phyloP scores from a whole-genome alignment of 2,797 vertebrate species.

The Cyprinella venusta region DNA sequence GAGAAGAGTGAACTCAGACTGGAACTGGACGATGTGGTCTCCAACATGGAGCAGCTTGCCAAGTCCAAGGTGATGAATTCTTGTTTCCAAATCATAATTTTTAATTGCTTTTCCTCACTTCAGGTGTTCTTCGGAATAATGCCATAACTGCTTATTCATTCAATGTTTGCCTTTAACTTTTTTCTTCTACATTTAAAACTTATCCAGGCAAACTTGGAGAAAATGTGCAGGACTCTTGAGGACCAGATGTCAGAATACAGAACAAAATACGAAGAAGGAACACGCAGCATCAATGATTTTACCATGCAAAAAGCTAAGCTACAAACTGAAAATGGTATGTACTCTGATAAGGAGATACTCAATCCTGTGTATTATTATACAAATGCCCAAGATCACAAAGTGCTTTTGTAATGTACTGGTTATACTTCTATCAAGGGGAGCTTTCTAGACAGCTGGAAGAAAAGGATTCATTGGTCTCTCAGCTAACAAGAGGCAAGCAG shows the following conservation, averaged over 20 bases:
- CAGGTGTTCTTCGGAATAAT: background rate
- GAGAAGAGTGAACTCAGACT: conserved; percentile 66
- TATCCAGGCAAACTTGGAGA: conserved; percentile 74
- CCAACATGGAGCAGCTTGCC: conserved; percentile 80
- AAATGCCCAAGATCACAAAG: no score
- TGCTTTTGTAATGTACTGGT: background rate
- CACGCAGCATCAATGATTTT: conserved; percentile 82
- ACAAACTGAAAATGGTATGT: conserved; percentile 85
- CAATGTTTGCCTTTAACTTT: background rate
- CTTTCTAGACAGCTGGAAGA: conserved; percentile 83
- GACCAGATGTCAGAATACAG: conserved; percentile 85
- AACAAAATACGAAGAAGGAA: conserved; percentile 82
- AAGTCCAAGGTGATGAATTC: conserved; percentile 79
- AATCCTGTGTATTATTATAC: background rate
- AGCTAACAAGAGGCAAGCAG: conserved; percentile 85
- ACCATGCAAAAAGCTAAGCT: conserved; percentile 85
- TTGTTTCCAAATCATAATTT: background rate
- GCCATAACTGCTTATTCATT: background rate
- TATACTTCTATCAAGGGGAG: conserved; percentile 73
- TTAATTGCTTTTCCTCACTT: background rate
- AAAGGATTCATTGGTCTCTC: conserved; percentile 83
- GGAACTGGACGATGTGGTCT: conserved; percentile 83
- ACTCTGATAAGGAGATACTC: background rate
- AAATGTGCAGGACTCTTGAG: conserved; percentile 85
- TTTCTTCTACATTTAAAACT: background rate